Conservation (phyloP, 2,888 invertebrate genomes). For the Cantharis rufa region DNA sequence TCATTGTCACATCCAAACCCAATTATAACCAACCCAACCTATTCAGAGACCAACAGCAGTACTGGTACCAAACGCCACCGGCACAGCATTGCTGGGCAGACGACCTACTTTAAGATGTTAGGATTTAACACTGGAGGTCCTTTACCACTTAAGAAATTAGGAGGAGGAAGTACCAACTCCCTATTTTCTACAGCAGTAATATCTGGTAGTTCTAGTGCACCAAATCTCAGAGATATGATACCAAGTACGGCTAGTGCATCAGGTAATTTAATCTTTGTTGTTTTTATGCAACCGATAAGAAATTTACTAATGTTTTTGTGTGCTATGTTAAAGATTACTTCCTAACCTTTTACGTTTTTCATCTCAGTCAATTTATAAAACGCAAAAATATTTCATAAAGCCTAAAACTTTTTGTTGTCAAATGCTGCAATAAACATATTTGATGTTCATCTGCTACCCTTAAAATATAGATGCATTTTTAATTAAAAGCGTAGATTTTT, state of each 20-base stretch:
- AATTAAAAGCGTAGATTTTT: too few relatives aligned
- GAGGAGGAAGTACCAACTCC: slow-evolving; percentile 74
- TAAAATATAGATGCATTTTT: too few relatives aligned
- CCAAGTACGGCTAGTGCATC: slow-evolving; percentile 74
- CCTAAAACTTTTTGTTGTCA: not conserved
- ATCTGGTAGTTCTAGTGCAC: slow-evolving; percentile 90
- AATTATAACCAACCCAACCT: slow-evolving; percentile 47
- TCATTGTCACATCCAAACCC: slow-evolving; percentile 48
- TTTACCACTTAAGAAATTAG: slow-evolving; percentile 62
- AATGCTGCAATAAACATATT: not conserved
- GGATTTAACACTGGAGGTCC: slow-evolving; percentile 72
- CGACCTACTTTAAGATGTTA: slow-evolving; percentile 91
- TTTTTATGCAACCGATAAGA: not conserved
- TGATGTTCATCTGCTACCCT: too few relatives aligned
- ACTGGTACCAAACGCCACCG: slow-evolving; percentile 76
- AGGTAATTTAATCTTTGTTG: slow-evolving; percentile 60
- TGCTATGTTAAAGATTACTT: not conserved
- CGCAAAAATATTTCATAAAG: not conserved
- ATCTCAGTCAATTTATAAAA: not conserved
- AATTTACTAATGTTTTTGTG: not conserved
- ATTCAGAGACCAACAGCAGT: slow-evolving; percentile 47
- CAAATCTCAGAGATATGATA: slow-evolving; percentile 86
- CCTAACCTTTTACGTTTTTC: not conserved
- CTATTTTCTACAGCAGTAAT: slow-evolving; percentile 96
- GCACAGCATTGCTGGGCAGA: slow-evolving; percentile 95